Base-by-base conservation (phyloP, 2,888 invertebrate genomes). In the Ptychoptera albimana region DNA sequence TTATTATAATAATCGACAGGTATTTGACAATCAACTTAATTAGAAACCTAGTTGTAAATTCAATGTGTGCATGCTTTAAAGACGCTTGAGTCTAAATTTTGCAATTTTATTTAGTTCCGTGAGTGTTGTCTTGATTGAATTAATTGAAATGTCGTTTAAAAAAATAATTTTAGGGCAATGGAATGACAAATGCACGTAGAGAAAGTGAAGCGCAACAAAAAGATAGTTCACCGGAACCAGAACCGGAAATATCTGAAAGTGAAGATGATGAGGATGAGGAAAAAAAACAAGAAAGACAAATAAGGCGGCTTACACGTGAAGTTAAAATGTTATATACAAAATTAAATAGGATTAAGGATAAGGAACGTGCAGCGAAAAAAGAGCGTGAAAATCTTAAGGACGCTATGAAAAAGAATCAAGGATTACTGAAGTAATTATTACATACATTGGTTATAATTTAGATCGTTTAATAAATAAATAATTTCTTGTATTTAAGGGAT, bases 321-420 rank as follows among this genome's bases (percentile, higher is more conserved):
- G 57, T 66, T 12, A 62, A 62, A 50, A 50, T 63, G 36, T 45
- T 65, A 39, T 55, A 59, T 37, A 69, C 66, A 50, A 73, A 73
- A 56, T 53, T 73, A 8, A 60, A 66, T 15, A 70, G 66, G 49
- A 58, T 68, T 48, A 77, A 77, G 56, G 78, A 77, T 48, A 81
- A 81, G 55, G 73, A 77, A 50, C 69, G 69, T 48, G 73, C 80
- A 48, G 84, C 87, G 53, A 79, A 80, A 56, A 79, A 79, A 57
- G 91, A 91, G 56, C 70, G 88, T 49, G 72, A 77, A 56, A 82
- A 75, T 11, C 71, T 85, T 45, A 83, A 83, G 55, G 80, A 82
- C 58, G 77, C 84, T 45, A 77, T 88, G 58, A 86, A 83, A 56
- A 85, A 83, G 57, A 79, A 85, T 60, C 85, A 86, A 54, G 72